Evolutionary conservation across 2,888 invertebrate species (phyloP), one percentile per base, ranked within the genome.

Genomic region (Syrista parreyssii): DNA sequence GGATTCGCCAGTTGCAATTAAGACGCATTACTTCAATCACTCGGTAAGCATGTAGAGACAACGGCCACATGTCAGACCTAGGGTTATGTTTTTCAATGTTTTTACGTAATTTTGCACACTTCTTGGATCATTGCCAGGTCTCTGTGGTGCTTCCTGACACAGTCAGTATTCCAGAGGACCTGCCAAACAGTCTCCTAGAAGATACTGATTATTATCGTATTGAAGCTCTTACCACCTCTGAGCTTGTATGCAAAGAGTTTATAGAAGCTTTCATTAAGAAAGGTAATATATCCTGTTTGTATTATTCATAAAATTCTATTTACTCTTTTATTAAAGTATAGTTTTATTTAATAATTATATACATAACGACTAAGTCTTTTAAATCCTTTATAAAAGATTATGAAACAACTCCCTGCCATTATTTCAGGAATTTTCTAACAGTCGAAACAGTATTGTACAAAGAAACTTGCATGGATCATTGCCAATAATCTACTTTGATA

Each of bases 201-300:
- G 93, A 94, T 85, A 92, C 91, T 84, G 93, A 93, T 84, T 94
- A 94, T 89, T 94, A 94, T 86, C 92, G 92, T 88, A 84, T 94
- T 75, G 85, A 88, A 74, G 87, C 90, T 78, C 83, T 94, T 15
- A 88, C 88, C 76, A 84, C 92, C n/a, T 88, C 86, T 72, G 92
- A 93, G 82, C 87, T 94, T 32, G 83, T 93, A 72, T 89, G 92
- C 72, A 89, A 89, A 79, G 90, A 92, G 77, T 94, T 94, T 86
- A 90, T 94, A 72, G 91, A 93, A 79, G 92, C 92, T 82, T 94
- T 94, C 88, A 89, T 94, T 12, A 93, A 92, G 84, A 92, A 92
- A 92, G 94, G 94, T 93, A 87, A 86, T 86, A 80, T 23, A 30
- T 68, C 15, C 12, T 75, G 73, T 76, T 55, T 55, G 9, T 36